These are phyloP conservation scores for Cynaeus angustus DNA, from an alignment of 2,888 invertebrate species.

Conservation along the genomic window DNA sequence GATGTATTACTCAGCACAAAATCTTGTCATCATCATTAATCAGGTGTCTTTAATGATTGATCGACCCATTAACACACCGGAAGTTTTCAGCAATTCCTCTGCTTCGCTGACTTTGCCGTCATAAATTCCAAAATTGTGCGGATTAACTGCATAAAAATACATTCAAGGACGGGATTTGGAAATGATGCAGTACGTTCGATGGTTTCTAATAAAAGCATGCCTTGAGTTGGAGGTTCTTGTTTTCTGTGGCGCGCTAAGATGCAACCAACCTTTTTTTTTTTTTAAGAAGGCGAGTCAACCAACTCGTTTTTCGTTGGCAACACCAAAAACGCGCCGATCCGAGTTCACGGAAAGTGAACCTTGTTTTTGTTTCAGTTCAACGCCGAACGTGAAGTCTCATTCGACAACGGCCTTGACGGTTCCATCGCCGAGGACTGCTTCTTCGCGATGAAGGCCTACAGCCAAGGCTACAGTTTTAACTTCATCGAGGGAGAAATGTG, in stretches of 20 bases:
- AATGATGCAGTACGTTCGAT: too few species aligned
- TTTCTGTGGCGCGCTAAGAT: too few species aligned
- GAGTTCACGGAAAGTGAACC: slow-evolving; percentile 22
- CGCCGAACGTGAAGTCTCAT: slow-evolving; percentile 93
- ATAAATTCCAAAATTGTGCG: slow-evolving; percentile 23
- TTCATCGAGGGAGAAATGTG: slow-evolving; percentile 99
- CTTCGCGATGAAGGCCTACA: slow-evolving; percentile 96
- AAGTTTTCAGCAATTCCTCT: slow-evolving; percentile 23
- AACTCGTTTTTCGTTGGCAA: too few species aligned
- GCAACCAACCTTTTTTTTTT: too few species aligned
- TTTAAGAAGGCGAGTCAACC: too few species aligned
- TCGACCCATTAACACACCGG: slow-evolving; percentile 30
- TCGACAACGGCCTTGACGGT: slow-evolving; percentile 97
- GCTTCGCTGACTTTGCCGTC: slow-evolving; percentile 1
- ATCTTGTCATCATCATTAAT: slow-evolving; percentile 13
- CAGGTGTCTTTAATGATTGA: slow-evolving; percentile 19
- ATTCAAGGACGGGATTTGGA: too few species aligned
- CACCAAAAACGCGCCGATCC: neutral
- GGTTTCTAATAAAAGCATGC: too few species aligned
- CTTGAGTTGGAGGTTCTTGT: too few species aligned
- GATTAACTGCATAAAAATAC: too few species aligned
- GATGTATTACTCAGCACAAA: neutral
- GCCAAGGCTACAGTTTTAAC: slow-evolving; percentile 92
- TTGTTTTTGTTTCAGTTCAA: slow-evolving; percentile 78
- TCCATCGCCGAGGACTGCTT: slow-evolving; percentile 99